Evolutionary conservation across 2,888 invertebrate species (phyloP), one percentile per base, ranked within the genome.

Genomic region (Rhagonycha lutea): DNA sequence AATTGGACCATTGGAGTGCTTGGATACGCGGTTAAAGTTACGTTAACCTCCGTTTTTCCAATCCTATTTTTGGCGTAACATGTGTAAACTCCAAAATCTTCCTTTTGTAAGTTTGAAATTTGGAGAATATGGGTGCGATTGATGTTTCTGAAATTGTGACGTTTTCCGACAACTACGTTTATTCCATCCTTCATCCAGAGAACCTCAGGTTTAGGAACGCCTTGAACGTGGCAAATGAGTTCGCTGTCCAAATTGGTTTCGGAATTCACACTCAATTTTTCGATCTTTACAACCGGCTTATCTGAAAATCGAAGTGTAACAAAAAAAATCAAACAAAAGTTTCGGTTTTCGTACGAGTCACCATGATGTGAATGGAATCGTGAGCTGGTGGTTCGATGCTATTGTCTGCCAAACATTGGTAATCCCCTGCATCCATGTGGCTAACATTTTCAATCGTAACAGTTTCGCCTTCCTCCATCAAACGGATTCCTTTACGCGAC

Each of bases 351-450:
- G 85, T 85, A 88, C 88, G 86, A 61, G 83, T 83, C 18, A 88
- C 82, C 75, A 80, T 80, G 71, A 88, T 87, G 61, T 83, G 79
- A 47, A 88, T 86, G 63, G 79, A 80, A 18, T 80, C 78, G 73
- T 85, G 85, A 5, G 85, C 87, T 3, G 88, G 87, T 63, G 83
- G 74, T 60, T 85, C 86, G 62, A 87, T 79, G 24, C 83, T 83
- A 79, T 89, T 90, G 74, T 87, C 86, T 28, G 89, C 89, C 12
- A 87, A 82, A 79, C 90, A 90, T 61, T 88, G 86, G 82, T 90
- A 90, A 24, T 82, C 79, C 9, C 89, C 90, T 26, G 86, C 83
- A 80, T 89, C 85, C 18, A 84, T 83, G 5, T 81, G 83, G 14
- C 80, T 83, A 18, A 87, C 79, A 68, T 85, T 83, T 26, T 83